Base-by-base conservation (phyloP, 2,888 invertebrate species). In the Julus scanicus region DNA sequence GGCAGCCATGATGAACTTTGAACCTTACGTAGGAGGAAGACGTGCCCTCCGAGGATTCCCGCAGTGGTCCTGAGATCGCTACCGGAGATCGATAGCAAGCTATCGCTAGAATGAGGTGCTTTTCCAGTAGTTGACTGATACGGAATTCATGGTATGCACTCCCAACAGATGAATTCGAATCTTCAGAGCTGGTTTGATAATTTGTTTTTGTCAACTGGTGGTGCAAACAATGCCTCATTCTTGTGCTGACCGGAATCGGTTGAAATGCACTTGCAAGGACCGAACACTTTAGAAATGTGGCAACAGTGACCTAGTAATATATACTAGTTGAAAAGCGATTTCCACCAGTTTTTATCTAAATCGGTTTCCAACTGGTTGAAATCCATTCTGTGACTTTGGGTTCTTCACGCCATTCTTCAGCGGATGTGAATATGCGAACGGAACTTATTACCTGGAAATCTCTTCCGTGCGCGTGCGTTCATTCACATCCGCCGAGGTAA, bases 141-240 rank as follows among this genome's bases (percentile, higher is more conserved):
- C 20, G 17, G n/a, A n/a, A 63, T 63, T 63, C 63, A 6, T 63
- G 63, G 63, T 17, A 63, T n/a, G 5, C n/a, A n/a, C 63, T n/a
- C 63, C 17, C 6, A 63, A 53, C 53, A 13, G 53, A 13, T 3
- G 9, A 9, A 53, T 53, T 53, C n/a, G n/a, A 63, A 53, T n/a
- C 6, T 63, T 17, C n/a, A n/a, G 63, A 8, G n/a, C 63, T 53
- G 53, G 9, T 53, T 15, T 53, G 11, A 15, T 53, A 17, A 15
- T 53, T 63, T n/a, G n/a, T 63, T 63, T 63, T 63, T 63, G 63
- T 63, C n/a, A n/a, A 63, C 63, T 63, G n/a, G n/a, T 63, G 6
- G n/a, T 63, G 63, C 20, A n/a, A 6, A 63, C n/a, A 63, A n/a
- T 6, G 57, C 15, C 15, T 57, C 57, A 57, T 4, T 57, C 57